Conservation (phyloP, 2,113 vertebrate genomes). For the Laterallus jamaicensis region DNA sequence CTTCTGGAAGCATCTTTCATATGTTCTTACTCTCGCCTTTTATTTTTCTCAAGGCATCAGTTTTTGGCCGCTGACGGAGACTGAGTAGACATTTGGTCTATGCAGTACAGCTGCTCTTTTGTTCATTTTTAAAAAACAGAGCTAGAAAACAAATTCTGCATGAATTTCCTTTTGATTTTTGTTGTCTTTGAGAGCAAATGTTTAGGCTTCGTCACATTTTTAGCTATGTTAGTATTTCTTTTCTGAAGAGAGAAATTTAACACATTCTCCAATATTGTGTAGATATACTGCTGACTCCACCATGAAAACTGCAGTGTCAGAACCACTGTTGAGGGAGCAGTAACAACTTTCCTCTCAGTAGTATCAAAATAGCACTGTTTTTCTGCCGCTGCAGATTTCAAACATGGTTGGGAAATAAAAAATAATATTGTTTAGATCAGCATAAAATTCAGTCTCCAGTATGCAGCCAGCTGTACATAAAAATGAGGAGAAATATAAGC, state of each 20-base stretch:
- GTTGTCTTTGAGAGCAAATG: slow-evolving; percentile 22
- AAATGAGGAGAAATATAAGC: slow-evolving; percentile 5
- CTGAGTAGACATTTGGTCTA: neutral
- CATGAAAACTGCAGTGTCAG: slow-evolving; percentile 36
- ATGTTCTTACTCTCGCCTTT: neutral
- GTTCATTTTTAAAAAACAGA: slow-evolving; percentile 27
- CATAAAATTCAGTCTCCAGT: slow-evolving; percentile 1
- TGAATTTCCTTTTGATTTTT: slow-evolving; percentile 23
- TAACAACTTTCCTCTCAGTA: slow-evolving; percentile 13
- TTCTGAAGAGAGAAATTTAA: slow-evolving; percentile 20
- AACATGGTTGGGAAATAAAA: slow-evolving; percentile 27
- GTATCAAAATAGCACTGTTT: slow-evolving; percentile 8
- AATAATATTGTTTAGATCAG: slow-evolving; percentile 34
- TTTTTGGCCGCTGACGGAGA: neutral
- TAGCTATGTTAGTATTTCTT: neutral
- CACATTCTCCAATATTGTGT: neutral
- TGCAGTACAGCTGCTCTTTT: slow-evolving; percentile 40
- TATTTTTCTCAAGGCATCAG: neutral
- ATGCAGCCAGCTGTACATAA: slow-evolving; percentile 34
- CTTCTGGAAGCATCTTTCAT: neutral
- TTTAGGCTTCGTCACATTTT: slow-evolving; percentile 28
- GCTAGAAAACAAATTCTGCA: neutral
- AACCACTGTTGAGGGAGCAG: neutral
- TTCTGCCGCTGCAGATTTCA: slow-evolving; percentile 12
- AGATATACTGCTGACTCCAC: neutral